Evolutionary conservation across 2,797 vertebrate genomes (phyloP).

Genomic region (Tapera naevia): DNA sequence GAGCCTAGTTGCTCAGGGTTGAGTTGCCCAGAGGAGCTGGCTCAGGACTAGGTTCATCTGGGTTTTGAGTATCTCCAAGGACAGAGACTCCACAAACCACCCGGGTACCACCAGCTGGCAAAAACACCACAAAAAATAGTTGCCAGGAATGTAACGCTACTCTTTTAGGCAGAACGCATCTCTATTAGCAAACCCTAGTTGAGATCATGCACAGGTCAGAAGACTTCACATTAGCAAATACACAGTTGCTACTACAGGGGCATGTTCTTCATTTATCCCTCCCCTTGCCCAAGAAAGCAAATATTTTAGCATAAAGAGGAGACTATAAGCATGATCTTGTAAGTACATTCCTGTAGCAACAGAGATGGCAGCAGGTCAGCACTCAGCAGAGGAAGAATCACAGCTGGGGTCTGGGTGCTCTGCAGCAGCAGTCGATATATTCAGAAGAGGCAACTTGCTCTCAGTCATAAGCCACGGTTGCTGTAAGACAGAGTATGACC

Average conservation of each 20-base stretch:
- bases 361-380: neutral
- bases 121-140: neutral
- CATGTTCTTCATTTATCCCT: neutral
- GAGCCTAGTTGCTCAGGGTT: neutral
- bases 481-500: neutral
- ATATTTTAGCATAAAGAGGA: neutral
- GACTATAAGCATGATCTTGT: neutral
- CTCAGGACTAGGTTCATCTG: neutral
- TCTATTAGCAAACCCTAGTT: neutral
- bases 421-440: neutral
- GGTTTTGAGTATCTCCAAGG: neutral
- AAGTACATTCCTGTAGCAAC: neutral
- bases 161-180: neutral
- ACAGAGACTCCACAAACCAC: neutral
- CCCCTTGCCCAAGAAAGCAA: neutral
- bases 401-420: neutral
- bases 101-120: neutral
- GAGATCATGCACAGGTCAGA: rapidly evolving
- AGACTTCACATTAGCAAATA: neutral
- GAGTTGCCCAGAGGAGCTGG: neutral
- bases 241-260: neutral
- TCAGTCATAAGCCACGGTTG: neutral
- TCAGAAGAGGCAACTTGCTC: neutral
- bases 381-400: neutral
- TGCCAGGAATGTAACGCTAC: neutral